Evolutionary conservation across 1,140 invertebrate genomes (phyloP).

Genomic region (Ectropis grisescens): DNA sequence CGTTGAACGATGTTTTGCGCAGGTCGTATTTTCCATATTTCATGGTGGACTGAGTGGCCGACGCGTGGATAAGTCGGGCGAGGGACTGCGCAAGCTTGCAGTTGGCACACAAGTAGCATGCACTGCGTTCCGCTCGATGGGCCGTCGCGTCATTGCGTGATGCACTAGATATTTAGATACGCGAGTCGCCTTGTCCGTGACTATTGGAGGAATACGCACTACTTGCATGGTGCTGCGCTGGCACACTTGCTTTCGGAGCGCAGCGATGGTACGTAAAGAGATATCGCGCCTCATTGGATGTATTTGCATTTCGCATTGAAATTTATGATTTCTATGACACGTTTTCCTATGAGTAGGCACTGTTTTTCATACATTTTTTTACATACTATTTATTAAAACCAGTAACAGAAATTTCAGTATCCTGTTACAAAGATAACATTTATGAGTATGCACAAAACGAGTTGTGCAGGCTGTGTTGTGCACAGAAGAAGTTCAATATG

Average conservation of each 20-base stretch:
- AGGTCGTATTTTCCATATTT: constrained; percentile 74
- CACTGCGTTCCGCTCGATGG: constrained; percentile 42
- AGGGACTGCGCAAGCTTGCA: constrained; percentile 35
- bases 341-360: too few relatives aligned
- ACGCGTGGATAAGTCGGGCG: constrained; percentile 37
- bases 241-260: constrained; percentile 60
- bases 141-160: constrained; percentile 31
- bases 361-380: too few relatives aligned
- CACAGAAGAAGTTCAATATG: too few relatives aligned
- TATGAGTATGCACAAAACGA: too few relatives aligned
- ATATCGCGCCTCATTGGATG: constrained; percentile 27
- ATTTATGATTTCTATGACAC: too few relatives aligned
- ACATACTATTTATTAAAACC: too few relatives aligned
- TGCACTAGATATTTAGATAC: constrained; percentile 31
- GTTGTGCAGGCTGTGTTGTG: too few relatives aligned
- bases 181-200: constrained; percentile 27
- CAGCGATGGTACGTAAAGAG: constrained; percentile 38
- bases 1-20: constrained; percentile 64
- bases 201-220: constrained; percentile 20
- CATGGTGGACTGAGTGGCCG: constrained; percentile 49
- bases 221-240: constrained; percentile 40
- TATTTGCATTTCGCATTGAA: background rate
- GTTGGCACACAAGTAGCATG: constrained; percentile 38
- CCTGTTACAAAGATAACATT: too few relatives aligned
- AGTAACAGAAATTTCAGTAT: too few relatives aligned